Conservation (phyloP, 1,140 invertebrate species). For the Drosophila navojoa region DNA sequence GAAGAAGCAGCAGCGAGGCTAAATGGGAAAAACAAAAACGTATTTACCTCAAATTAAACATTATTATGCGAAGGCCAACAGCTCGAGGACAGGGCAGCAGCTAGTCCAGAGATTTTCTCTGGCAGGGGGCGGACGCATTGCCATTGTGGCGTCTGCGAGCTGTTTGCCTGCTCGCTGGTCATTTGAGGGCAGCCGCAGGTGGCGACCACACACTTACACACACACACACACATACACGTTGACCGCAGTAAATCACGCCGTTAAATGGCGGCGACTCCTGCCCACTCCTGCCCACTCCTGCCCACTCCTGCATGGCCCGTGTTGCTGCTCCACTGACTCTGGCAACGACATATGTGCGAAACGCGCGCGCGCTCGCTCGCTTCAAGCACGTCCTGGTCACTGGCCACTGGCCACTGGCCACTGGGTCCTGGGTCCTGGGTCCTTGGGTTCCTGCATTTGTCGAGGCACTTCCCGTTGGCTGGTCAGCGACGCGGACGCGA, state of each 20-base stretch:
- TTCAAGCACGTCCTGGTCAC: conserved; percentile 27
- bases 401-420: too few species aligned
- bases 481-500: conserved; percentile 66
- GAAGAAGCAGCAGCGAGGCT: conserved; percentile 12
- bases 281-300: background rate
- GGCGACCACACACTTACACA: conserved; percentile 52
- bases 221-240: conserved; percentile 45
- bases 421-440: conserved; percentile 1
- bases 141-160: conserved; percentile 23
- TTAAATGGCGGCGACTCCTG: conserved; percentile 72
- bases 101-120: background rate
- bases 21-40: conserved; percentile 71
- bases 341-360: conserved; percentile 35
- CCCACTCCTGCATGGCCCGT: conserved; percentile 6
- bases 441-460: conserved; percentile 66
- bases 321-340: conserved; percentile 35
- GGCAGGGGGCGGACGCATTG: background rate
- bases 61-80: conserved; percentile 69
- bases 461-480: conserved; percentile 75
- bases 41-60: conserved; percentile 83
- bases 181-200: conserved; percentile 75
- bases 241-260: conserved; percentile 83
- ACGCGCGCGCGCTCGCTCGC: background rate
- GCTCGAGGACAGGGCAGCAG: conserved; percentile 3
- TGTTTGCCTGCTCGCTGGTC: conserved; percentile 54